Evolutionary conservation across 2,888 invertebrate genomes (phyloP), one percentile per base, ranked within the genome.

Genomic region (Galerucella pusilla): DNA sequence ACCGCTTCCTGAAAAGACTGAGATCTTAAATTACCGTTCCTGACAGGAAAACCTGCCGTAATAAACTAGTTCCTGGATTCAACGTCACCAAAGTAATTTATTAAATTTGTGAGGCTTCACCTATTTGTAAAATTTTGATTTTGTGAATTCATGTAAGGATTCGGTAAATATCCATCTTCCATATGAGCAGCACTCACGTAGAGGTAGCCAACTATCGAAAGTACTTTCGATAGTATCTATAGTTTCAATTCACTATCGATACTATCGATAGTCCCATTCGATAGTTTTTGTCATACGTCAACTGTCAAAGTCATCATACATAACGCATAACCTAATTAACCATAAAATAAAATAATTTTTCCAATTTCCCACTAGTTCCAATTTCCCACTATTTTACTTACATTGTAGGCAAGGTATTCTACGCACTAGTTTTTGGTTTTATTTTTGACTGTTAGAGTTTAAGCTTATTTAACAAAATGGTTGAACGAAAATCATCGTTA

Each of bases 141-240:
- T 20, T 20, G 1, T 20, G 20, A 20, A 20, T 20, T 20, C 20
- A 20, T 20, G 20, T 20, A 20, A 20, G 20, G 20, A 20, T 20
- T 20, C 20, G n/a, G n/a, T n/a, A n/a, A n/a, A n/a, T n/a, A n/a
- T n/a, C n/a, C n/a, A n/a, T n/a, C n/a, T n/a, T n/a, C n/a, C n/a
- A n/a, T n/a, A n/a, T n/a, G n/a, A n/a, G n/a, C n/a, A n/a, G n/a
- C n/a, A n/a, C n/a, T n/a, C n/a, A n/a, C n/a, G n/a, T 59, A 59
- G 59, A 59, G 59, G 59, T 59, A 59, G 59, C 59, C 59, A 59
- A 59, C 59, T 59, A 59, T 59, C 59, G 57, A 57, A 10, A 57
- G 57, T 57, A 59, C 59, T 59, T 25, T 59, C 59, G 57, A 57
- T 57, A 57, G 57, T 57, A 9, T 59, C 12, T 4, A 57, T 16